Evolutionary conservation across 1,140 invertebrate species (phyloP).

Genomic region (Dinoponera quadriceps): DNA sequence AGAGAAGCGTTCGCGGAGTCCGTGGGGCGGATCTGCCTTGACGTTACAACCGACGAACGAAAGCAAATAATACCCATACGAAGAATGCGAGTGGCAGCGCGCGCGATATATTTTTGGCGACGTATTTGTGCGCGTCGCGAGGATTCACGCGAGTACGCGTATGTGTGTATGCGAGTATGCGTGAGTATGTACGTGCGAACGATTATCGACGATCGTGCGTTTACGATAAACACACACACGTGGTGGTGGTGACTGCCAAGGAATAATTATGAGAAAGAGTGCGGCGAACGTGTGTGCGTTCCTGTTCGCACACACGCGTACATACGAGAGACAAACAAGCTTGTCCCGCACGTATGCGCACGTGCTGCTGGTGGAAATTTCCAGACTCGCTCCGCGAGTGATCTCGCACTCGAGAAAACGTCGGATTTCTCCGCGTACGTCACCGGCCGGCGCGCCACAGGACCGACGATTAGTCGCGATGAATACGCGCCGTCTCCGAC

Average conservation of each 20-base stretch:
- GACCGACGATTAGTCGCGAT: not conserved
- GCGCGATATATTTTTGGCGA: conserved; percentile 12
- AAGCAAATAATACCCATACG: conserved; percentile 18
- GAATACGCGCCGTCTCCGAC: not conserved
- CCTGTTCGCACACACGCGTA: not conserved
- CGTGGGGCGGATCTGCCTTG: not conserved
- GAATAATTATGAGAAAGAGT: conserved; percentile 49
- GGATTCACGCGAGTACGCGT: conserved; percentile 1
- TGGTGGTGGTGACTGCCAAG: not conserved
- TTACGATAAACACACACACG: conserved; percentile 46
- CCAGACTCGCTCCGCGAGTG: conserved; percentile 34
- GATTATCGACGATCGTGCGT: conserved; percentile 40
- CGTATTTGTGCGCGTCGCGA: not conserved
- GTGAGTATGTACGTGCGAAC: conserved; percentile 21
- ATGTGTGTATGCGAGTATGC: not conserved
- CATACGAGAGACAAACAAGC: conserved; percentile 41
- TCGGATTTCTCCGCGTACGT: not conserved
- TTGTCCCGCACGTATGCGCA: conserved; percentile 30
- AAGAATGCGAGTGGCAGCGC: not conserved
- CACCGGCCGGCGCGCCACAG: not conserved
- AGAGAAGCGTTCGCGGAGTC: not conserved
- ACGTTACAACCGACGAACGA: not conserved
- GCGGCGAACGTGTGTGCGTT: not conserved
- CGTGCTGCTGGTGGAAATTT: conserved; percentile 60
- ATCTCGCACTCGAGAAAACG: conserved; percentile 47